A percentile compares a stretch with the other conserved stretches of the same genome.
These are phyloP conservation scores for Anticlea derivata DNA, from an alignment of 2,888 invertebrate genomes.

Conservation along the genomic window DNA sequence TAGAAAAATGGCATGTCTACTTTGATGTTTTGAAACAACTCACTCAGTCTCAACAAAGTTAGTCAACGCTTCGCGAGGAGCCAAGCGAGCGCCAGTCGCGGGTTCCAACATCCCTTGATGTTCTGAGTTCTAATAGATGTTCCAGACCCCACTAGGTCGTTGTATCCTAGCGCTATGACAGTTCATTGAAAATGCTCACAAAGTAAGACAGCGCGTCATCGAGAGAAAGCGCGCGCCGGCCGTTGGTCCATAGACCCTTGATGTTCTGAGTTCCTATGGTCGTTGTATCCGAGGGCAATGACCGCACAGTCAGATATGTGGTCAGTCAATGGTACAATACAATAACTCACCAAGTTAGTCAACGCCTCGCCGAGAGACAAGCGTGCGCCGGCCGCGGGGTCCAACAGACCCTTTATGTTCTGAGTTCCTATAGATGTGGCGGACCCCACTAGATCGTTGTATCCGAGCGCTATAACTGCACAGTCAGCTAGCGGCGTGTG, in stretches of 20 bases:
- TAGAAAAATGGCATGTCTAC: too few relatives aligned
- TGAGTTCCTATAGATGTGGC: conserved; percentile 99
- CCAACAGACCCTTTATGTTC: conserved; percentile 95
- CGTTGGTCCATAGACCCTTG: too few relatives aligned
- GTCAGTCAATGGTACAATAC: too few relatives aligned
- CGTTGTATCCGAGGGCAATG: too few relatives aligned
- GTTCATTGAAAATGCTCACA: too few relatives aligned
- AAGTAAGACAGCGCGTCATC: too few relatives aligned
- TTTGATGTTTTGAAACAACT: too few relatives aligned
- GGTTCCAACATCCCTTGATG: conserved; percentile 95
- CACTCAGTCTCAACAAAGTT: too few relatives aligned
- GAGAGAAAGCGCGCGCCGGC: too few relatives aligned
- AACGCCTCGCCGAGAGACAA: conserved; percentile 97
- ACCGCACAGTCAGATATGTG: conserved; percentile 98
- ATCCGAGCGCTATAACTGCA: conserved; percentile 94
- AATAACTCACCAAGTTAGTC: conserved; percentile 91
- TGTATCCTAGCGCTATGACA: conserved; percentile 93
- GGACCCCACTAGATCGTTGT: conserved; percentile 92
- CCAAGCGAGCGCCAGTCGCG: conserved; percentile 95
- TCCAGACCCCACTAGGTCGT: conserved; percentile 93
- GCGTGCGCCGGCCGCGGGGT: conserved; percentile 94
- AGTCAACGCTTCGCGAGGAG: conserved; percentile 96
- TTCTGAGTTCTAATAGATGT: conserved; percentile 99
- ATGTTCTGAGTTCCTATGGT: too few relatives aligned
- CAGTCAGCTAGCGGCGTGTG: conserved; percentile 98